A percentile compares a stretch with the other conserved stretches of the same genome.
These are phyloP conservation scores for Molanna angustata DNA, from an alignment of 2,888 invertebrate species.

Conservation along the genomic window DNA sequence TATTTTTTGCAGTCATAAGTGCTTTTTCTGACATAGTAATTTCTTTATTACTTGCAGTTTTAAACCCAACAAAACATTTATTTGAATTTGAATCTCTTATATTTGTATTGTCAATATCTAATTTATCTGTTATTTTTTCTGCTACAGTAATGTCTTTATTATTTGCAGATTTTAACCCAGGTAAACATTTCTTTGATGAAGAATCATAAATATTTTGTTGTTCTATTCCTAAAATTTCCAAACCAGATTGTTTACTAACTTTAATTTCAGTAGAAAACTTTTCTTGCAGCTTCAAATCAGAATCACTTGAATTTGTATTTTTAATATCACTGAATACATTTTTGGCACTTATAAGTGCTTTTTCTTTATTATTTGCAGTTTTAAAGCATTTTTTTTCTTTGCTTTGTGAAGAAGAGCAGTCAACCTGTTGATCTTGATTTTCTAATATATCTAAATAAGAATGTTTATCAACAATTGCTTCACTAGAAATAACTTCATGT, in stretches of 20 bases:
- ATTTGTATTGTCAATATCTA: not conserved
- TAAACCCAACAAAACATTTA: constrained; percentile 37
- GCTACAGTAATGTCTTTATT: constrained; percentile 35
- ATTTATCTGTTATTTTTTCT: constrained; percentile 9
- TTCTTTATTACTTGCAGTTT: constrained; percentile 42
- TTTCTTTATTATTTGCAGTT: constrained; percentile 13
- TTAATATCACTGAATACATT: no score
- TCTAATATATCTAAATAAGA: no score
- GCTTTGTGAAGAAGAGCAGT: no score
- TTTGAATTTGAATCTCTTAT: not conserved
- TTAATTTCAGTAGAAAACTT: not conserved
- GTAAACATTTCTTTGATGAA: no score
- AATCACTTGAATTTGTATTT: no score
- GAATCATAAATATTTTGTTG: no score
- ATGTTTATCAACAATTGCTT: no score
- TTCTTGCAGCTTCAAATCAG: constrained; percentile 1
- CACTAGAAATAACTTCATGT: no score
- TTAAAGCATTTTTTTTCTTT: constrained; percentile 6
- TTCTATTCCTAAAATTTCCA: no score
- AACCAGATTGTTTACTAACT: not conserved
- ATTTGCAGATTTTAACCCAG: constrained; percentile 40
- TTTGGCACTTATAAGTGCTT: not conserved
- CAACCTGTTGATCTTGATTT: not conserved
- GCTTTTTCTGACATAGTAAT: constrained; percentile 41
- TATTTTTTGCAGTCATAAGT: constrained; percentile 37